phyloP scores from a whole-genome alignment of 2,113 vertebrate species.

The Oenanthe melanoleuca region DNA sequence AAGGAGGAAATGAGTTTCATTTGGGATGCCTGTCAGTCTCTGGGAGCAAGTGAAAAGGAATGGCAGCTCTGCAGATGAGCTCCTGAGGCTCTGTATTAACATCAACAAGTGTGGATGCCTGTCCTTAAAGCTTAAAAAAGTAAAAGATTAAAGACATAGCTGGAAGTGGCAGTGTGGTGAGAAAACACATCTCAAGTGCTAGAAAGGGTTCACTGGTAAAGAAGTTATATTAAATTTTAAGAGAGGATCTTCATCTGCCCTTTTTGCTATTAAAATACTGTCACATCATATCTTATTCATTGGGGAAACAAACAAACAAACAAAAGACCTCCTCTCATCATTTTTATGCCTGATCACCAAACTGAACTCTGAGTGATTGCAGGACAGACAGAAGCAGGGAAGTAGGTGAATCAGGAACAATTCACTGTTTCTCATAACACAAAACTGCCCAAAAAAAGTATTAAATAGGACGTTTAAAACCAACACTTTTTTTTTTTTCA shows the following conservation, averaged over 20 bases:
- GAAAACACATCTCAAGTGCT: background rate
- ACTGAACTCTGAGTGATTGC: background rate
- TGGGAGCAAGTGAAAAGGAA: background rate
- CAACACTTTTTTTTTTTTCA: background rate
- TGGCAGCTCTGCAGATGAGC: fast-evolving
- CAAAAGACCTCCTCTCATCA: background rate
- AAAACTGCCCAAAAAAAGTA: background rate
- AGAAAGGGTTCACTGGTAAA: background rate
- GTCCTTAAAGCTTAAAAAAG: background rate
- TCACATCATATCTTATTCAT: background rate
- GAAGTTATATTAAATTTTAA: background rate
- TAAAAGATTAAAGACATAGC: background rate
- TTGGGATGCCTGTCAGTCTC: background rate
- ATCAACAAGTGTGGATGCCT: background rate
- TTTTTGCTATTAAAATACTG: background rate
- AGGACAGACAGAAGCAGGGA: background rate
- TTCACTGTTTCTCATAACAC: background rate
- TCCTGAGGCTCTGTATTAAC: background rate
- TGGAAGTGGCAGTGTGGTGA: background rate
- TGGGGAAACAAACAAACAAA: background rate
- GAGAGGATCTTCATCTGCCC: background rate
- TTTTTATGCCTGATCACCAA: background rate
- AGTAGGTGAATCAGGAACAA: background rate
- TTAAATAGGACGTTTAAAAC: background rate
- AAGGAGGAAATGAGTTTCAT: background rate